Evolutionary conservation across 2,888 invertebrate species (phyloP), one percentile per base, ranked within the genome.

Genomic region (Argyra leucocephala): DNA sequence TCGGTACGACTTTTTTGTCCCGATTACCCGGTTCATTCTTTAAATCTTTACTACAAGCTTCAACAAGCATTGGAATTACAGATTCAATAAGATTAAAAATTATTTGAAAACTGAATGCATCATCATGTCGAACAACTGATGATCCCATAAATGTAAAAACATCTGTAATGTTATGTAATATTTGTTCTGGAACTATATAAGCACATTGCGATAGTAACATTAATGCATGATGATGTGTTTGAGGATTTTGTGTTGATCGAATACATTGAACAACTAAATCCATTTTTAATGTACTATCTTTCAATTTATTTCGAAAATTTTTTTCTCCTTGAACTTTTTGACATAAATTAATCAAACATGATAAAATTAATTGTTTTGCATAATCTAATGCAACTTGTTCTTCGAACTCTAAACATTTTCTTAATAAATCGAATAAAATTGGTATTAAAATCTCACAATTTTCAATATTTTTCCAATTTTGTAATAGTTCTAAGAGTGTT

Each of bases 141-240:
- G 91, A 91, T 1, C 98, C 98, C 88, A 99, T 95, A 75, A 98
- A 99, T 0, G 97, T 96, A 76, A 99, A 99, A 71, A 99, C 92
- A 23, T 94, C 89, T 88, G 98, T 96, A 4, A 96, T 90, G 73
- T 96, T 93, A 74, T 93, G 90, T 21, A 97, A 81, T 0, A 98
- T 93, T 80, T 90, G 88, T 67, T 88, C 86, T 0, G 94, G 94
- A 66, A 90, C 83, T 73, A 92, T 83, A 31, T 83, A 83, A 0
- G 94, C 92, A 18, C 90, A 88, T 66, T 89, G 85, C 0, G 91
- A 87, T 2, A 98, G 82, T 1, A 97, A 82, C 36, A 94, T 82
- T 65, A 98, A 81, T 0, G 96, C 94, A 73, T 96, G 93, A 73
- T 96, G 91, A 74, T 98, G 96, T 0, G 96, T 96, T 79, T 96